Base-by-base conservation (phyloP, 2,888 invertebrate species). In the Hypsopygia costalis region DNA sequence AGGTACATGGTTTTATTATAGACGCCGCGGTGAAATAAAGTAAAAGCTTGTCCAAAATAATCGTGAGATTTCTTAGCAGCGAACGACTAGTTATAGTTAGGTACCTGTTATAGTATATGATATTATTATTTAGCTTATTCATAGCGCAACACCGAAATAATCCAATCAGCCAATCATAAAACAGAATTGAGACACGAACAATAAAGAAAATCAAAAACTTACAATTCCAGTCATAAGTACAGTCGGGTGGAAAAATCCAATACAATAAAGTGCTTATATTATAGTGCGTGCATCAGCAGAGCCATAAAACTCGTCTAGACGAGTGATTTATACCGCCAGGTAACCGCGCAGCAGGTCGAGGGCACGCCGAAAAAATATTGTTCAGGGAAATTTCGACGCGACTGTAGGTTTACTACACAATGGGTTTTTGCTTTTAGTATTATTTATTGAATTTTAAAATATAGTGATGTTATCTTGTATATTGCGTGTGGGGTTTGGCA, bases 271-370 rank as follows among this genome's bases (percentile, higher is more conserved):
- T 64, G 64, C 49, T 59, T 59, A 64, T 60, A 49, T 53, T 55
- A 57, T 56, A 45, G 62, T 67, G 68, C 69, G 69, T 67, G 52
- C 55, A 57, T 63, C 62, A 61, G 63, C 56, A 49, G 39, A 34
- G 56, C 58, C 54, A 59, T 70, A 68, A 71, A 71, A 62, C 50
- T 58, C 52, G 73, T 73, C 73, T 73, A 70, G 73, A 71, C 73
- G 36, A 52, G 62, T 68, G 70, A 73, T 71, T 69, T 73, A 71
- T 58, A 58, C 48, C 12, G 7, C 21, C 36, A 37, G 36, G 36
- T 37, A 37, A 28, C 3, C 2, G 16, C 16, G 16, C 16, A 25
- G n/a, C 21, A 25, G 25, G 20, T 25, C 31, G 20, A 29, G 16
- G 16, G 31, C 16, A 27, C 21, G 31, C 31, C 31, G 30, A 25